These are phyloP conservation scores for Antheraea yamamai DNA, from an alignment of 2,888 invertebrate genomes.

Conservation along the genomic window DNA sequence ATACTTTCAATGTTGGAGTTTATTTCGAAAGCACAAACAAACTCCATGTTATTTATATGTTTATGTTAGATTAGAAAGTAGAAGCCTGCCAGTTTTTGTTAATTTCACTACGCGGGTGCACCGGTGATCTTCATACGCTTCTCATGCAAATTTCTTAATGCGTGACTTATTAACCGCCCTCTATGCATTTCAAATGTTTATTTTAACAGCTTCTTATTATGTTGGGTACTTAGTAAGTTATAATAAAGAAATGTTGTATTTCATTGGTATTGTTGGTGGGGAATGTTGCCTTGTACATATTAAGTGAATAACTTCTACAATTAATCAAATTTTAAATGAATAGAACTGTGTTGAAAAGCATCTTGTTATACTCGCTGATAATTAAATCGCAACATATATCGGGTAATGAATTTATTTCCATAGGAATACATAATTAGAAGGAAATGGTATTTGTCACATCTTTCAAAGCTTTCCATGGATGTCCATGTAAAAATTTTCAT, in stretches of 20 bases:
- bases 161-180: background rate
- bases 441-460: no score
- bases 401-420: no score
- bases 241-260: background rate
- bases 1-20: background rate
- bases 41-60: background rate
- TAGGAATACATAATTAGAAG: no score
- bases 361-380: no score
- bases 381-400: no score
- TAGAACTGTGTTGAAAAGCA: no score
- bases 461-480: no score
- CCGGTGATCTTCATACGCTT: background rate
- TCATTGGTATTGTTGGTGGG: no score
- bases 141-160: background rate
- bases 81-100: background rate
- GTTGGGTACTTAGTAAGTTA: background rate
- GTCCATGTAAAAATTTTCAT: no score
- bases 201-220: background rate
- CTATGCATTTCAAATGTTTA: background rate
- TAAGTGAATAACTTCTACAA: no score
- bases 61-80: background rate
- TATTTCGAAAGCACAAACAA: background rate
- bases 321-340: no score
- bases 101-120: background rate
- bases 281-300: no score